phyloP scores from a whole-genome alignment of 2,797 vertebrate genomes.

The Scolopax bukidnonensis region DNA sequence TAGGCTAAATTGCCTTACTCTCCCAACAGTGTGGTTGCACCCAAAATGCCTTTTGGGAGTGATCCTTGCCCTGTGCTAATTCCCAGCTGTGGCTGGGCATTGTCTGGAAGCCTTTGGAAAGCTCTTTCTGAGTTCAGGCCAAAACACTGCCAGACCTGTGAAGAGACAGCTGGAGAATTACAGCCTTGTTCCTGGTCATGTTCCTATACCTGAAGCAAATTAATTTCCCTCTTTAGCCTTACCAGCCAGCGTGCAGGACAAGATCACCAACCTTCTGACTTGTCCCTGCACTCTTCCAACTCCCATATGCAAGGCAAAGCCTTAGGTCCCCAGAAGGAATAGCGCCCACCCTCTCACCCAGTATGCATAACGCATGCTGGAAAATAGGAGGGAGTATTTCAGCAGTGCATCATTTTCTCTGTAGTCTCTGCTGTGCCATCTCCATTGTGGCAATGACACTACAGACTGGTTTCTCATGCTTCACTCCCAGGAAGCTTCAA shows the following conservation, averaged over 20 bases:
- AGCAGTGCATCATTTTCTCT: neutral
- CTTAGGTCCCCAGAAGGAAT: neutral
- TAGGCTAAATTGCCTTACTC: neutral
- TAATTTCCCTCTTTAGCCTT: neutral
- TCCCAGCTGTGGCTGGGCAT: neutral
- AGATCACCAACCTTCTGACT: neutral
- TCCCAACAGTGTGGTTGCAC: neutral
- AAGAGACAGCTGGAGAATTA: neutral
- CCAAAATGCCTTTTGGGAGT: neutral
- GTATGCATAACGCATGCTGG: neutral
- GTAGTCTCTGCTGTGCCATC: neutral
- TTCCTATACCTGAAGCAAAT: neutral
- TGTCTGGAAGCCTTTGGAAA: neutral
- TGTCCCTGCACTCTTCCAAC: neutral
- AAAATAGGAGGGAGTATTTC: neutral
- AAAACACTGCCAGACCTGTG: neutral
- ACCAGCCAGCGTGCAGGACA: neutral
- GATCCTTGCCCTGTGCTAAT: neutral
- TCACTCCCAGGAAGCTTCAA: neutral
- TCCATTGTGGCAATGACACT: neutral
- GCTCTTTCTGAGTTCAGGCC: neutral
- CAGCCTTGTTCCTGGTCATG: neutral
- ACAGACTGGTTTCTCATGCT: neutral
- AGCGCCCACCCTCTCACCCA: fast-evolving
- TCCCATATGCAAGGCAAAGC: neutral